Percentiles rank a stretch among this genome's conserved stretches.
phyloP scores from a whole-genome alignment of 2,113 vertebrate species.

The Eolophus roseicapilla region DNA sequence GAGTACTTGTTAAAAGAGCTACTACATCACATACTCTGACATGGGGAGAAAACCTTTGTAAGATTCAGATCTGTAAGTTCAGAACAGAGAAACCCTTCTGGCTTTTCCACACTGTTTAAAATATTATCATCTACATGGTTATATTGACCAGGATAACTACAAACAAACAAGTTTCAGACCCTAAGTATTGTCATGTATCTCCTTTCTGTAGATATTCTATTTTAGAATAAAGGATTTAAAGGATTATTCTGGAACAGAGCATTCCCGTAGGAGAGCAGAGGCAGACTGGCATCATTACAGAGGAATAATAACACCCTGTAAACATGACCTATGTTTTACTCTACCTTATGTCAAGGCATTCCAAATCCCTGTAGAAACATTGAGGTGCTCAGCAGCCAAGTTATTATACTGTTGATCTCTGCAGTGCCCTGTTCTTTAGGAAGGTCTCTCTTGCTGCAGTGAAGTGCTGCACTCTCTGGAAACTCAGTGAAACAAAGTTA shows the following conservation, averaged over 20 bases:
- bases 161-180: background rate
- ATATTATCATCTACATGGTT: background rate
- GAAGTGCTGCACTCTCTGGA: background rate
- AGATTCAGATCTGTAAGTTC: background rate
- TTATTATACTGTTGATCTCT: constrained; percentile 11
- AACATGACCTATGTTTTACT: constrained; percentile 16
- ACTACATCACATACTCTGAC: background rate
- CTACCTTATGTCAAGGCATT: constrained; percentile 25
- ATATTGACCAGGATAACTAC: background rate
- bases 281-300: constrained; percentile 1
- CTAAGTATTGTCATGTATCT: background rate
- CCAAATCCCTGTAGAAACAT: background rate
- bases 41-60: background rate
- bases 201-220: background rate
- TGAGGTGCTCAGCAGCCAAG: constrained; percentile 29
- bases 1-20: background rate
- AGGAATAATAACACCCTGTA: constrained; percentile 21
- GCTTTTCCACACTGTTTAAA: background rate
- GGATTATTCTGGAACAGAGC: constrained; percentile 26
- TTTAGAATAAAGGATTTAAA: constrained; percentile 31
- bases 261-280: constrained; percentile 38
- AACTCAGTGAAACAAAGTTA: background rate
- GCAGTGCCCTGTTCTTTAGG: constrained; percentile 13
- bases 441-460: constrained; percentile 17
- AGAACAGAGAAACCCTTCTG: background rate